A percentile compares a stretch with the other conserved stretches of the same genome.
phyloP scores from a whole-genome alignment of 2,888 invertebrate genomes.

The Cacoxenus indagator region DNA sequence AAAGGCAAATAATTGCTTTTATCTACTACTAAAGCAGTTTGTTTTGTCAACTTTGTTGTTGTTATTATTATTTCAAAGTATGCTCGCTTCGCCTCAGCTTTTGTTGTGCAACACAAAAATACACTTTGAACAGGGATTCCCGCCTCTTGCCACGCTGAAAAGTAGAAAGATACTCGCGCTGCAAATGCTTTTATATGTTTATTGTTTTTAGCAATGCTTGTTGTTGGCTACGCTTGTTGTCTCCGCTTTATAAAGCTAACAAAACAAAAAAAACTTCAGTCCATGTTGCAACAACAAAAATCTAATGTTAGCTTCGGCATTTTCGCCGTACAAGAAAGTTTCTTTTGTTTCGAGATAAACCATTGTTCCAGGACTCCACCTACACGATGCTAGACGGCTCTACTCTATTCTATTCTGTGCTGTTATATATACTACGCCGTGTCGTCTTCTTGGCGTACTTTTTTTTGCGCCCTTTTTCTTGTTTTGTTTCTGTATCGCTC shows the following conservation, averaged over 20 bases:
- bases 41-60: neutral
- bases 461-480: neutral
- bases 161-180: neutral
- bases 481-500: neutral
- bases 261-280: neutral
- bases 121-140: neutral
- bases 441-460: neutral
- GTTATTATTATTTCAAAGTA: neutral
- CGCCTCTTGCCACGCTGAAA: neutral
- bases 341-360: neutral
- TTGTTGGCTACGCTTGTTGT: neutral
- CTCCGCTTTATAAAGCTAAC: neutral
- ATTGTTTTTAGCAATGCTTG: neutral
- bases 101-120: neutral
- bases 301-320: neutral
- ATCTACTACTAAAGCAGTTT: slow-evolving; percentile 8
- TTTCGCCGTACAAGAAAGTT: neutral
- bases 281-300: neutral
- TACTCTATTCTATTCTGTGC: neutral
- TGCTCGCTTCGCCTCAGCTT: neutral
- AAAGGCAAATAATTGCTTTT: slow-evolving; percentile 10
- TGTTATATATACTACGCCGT: neutral
- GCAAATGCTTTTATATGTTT: slow-evolving; percentile 2
- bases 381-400: too few relatives aligned
- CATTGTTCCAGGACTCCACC: neutral